These are phyloP conservation scores for Anastrepha ludens DNA, from an alignment of 1,140 invertebrate species.

Conservation along the genomic window DNA sequence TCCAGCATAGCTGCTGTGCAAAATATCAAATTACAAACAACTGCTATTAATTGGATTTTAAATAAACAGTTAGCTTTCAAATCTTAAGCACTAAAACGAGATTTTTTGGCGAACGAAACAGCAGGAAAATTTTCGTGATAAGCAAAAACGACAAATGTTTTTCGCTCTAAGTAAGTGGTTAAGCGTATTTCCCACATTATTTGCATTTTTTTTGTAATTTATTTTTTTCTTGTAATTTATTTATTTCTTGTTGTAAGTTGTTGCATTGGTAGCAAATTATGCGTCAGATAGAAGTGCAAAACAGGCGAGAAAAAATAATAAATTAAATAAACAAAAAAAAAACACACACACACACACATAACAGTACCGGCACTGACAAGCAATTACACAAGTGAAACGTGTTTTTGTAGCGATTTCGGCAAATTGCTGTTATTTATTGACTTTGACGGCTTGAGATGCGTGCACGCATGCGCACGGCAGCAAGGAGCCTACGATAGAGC, in stretches of 20 bases:
- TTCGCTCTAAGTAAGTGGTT: background rate
- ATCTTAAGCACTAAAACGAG: background rate
- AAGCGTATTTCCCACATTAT: background rate
- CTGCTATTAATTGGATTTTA: conserved; percentile 17
- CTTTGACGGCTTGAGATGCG: background rate
- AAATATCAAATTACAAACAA: background rate
- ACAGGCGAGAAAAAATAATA: background rate
- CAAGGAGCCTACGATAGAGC: background rate
- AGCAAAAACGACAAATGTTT: conserved; percentile 10
- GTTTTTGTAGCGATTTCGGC: conserved; percentile 43
- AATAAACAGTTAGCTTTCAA: conserved; percentile 9
- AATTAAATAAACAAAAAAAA: background rate
- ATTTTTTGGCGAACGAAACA: background rate
- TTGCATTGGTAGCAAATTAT: background rate
- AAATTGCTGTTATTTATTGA: conserved; percentile 50
- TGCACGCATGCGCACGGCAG: conserved; percentile 28
- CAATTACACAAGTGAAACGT: conserved; percentile 41
- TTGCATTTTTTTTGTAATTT: background rate
- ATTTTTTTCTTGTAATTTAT: background rate
- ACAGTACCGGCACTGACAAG: background rate
- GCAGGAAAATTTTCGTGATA: conserved; percentile 14
- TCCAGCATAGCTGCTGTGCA: background rate
- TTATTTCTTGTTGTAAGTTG: background rate
- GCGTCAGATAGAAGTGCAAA: conserved; percentile 36
- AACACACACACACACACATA: background rate